phyloP scores from a whole-genome alignment of 2,113 vertebrate species.

The Catharus minimus region DNA sequence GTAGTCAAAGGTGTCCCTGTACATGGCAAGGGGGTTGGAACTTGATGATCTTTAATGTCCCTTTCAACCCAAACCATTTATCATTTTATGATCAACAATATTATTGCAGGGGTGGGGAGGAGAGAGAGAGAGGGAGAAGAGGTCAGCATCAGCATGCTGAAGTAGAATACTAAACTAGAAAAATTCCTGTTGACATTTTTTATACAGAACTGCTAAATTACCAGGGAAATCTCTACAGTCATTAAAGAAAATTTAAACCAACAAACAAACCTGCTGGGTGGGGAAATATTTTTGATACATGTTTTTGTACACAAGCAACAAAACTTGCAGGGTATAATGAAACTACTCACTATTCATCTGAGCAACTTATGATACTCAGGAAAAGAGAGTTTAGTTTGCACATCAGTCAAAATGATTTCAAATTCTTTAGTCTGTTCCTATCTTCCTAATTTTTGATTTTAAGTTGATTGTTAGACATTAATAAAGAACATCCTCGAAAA shows the following conservation, averaged over 20 bases:
- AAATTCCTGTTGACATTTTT: not conserved
- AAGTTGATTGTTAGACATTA: not conserved
- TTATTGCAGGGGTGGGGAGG: not conserved
- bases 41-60: not conserved
- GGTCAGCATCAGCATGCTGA: not conserved
- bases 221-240: slow-evolving; percentile 17
- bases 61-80: not conserved
- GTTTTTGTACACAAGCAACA: not conserved
- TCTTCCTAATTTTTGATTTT: not conserved
- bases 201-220: not conserved
- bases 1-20: not conserved
- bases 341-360: not conserved
- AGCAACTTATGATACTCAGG: not conserved
- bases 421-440: not conserved
- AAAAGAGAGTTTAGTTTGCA: not conserved
- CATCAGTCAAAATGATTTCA: not conserved
- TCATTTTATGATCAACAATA: not conserved
- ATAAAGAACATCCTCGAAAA: not conserved
- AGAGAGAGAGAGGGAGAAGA: not conserved
- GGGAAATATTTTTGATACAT: slow-evolving; percentile 36
- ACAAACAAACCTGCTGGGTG: not conserved
- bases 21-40: not conserved
- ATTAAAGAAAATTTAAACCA: slow-evolving; percentile 25
- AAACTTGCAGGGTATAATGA: not conserved
- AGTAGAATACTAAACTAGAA: not conserved